phyloP scores from a whole-genome alignment of 2,888 invertebrate species.

The Chamaedrilus cognettii region DNA sequence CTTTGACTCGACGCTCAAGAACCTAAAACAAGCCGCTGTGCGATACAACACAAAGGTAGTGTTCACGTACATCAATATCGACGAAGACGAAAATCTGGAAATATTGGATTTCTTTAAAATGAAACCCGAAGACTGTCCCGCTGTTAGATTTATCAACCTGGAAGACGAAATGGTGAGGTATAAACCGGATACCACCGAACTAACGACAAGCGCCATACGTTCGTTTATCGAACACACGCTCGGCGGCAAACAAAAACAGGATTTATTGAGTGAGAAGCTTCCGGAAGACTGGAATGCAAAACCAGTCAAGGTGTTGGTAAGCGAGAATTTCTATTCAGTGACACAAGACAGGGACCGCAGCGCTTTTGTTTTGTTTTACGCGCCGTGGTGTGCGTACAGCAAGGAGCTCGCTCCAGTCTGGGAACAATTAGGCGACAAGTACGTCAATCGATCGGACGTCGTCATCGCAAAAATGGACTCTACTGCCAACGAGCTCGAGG shows the following conservation, averaged over 20 bases:
- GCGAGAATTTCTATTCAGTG: background rate
- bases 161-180: constrained; percentile 75
- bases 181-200: constrained; percentile 75
- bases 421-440: constrained; percentile 3
- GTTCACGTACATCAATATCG: constrained; percentile 93
- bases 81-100: constrained; percentile 93
- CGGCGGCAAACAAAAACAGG: constrained; percentile 80
- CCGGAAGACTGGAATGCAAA: background rate
- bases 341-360: background rate
- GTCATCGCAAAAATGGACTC: constrained; percentile 11
- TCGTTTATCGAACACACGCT: constrained; percentile 87
- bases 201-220: constrained; percentile 69
- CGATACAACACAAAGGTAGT: constrained; percentile 88
- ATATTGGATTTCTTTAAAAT: constrained; percentile 99
- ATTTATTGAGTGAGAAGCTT: background rate
- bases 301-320: background rate
- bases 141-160: constrained; percentile 86
- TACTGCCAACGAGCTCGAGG: constrained; percentile 7
- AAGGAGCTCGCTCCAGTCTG: background rate
- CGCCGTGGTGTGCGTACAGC: background rate
- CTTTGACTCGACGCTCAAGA: constrained; percentile 77
- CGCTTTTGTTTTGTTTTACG: background rate
- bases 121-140: constrained; percentile 76
- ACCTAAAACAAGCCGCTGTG: constrained; percentile 81
- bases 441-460: constrained; percentile 1